Evolutionary conservation across 2,888 invertebrate genomes (phyloP).

Genomic region (Bruchidius siliquastri): DNA sequence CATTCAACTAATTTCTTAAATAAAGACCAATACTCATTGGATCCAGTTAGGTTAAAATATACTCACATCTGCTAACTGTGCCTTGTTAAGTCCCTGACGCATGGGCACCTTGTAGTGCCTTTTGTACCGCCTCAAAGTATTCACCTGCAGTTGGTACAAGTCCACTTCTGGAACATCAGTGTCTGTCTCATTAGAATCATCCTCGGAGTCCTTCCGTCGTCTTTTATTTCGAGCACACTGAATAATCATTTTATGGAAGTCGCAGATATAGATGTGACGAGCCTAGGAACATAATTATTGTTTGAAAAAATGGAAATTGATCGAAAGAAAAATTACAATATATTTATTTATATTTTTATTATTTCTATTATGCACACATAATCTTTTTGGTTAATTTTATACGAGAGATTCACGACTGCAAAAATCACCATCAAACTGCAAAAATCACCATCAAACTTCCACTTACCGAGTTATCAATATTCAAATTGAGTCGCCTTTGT

Average conservation of each 20-base stretch:
- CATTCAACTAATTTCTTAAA: no score
- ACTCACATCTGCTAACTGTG: slow-evolving; percentile 91
- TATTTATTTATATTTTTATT: no score
- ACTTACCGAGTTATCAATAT: slow-evolving; percentile 73
- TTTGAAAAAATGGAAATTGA: no score
- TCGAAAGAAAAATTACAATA: no score
- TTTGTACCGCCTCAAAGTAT: slow-evolving; percentile 90
- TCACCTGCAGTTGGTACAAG: slow-evolving; percentile 87
- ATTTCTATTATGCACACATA: no score
- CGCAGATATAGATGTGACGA: slow-evolving; percentile 93
- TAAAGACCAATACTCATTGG: no score
- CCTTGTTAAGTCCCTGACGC: slow-evolving; percentile 88
- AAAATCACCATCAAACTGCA: no score
- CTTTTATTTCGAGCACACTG: slow-evolving; percentile 92
- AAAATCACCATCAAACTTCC: not conserved
- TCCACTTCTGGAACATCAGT: slow-evolving; percentile 89
- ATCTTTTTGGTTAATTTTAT: no score
- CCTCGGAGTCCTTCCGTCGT: slow-evolving; percentile 87
- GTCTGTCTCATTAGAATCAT: slow-evolving; percentile 91
- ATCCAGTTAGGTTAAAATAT: not conserved
- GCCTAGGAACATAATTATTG: slow-evolving; percentile 58
- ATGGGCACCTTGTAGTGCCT: slow-evolving; percentile 89
- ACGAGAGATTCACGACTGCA: no score
- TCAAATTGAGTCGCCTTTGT: slow-evolving; percentile 83
- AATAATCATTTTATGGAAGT: slow-evolving; percentile 92